Base-by-base conservation (phyloP, 2,888 invertebrate genomes). In the Nomada ruficornis region DNA sequence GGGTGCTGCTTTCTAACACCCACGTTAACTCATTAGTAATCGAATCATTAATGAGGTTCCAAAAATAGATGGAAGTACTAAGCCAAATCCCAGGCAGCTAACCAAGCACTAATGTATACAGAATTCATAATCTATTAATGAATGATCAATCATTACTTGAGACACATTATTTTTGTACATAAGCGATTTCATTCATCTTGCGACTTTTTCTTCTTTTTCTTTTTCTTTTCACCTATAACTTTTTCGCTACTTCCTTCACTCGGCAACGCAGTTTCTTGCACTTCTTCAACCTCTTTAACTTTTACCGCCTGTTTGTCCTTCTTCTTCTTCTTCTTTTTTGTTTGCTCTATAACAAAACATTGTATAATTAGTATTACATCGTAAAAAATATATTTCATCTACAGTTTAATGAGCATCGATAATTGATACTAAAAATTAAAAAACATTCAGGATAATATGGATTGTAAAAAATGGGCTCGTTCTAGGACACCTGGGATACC, bases 271-370 rank as follows among this genome's bases (percentile, higher is more conserved):
- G 52, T 68, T 13, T 67, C 55, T 29, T 75, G 20, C 47, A 18
- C 52, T 44, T 73, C 73, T 62, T 69, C 55, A 50, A 63, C 26
- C 63, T 80, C 69, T 74, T 84, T 82, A 29, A 80, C 86, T 73
- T 87, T 84, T n/a, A 77, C 83, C 23, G 94, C 93, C 90, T 95
- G 95, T 90, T 95, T 94, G 83, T 91, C 91, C 82, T 93, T 93
- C 78, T 94, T 94, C 90, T 95, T 95, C 90, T 95, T 95, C 84
- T 92, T 92, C 68, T 93, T 93, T 82, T 93, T 93, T 71, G 90
- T 91, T 69, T 88, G 88, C 71, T 91, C 92, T 89, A 77, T 55
- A 74, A 71, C 15, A 74, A 76, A 67, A 71, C 36, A 29, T 36
- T 42, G 13, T 13, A 20, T 15, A 18, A 42, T 9, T 29, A 60